These are phyloP conservation scores for Eolophus roseicapilla DNA, from an alignment of 2,113 vertebrate genomes.

Conservation along the genomic window DNA sequence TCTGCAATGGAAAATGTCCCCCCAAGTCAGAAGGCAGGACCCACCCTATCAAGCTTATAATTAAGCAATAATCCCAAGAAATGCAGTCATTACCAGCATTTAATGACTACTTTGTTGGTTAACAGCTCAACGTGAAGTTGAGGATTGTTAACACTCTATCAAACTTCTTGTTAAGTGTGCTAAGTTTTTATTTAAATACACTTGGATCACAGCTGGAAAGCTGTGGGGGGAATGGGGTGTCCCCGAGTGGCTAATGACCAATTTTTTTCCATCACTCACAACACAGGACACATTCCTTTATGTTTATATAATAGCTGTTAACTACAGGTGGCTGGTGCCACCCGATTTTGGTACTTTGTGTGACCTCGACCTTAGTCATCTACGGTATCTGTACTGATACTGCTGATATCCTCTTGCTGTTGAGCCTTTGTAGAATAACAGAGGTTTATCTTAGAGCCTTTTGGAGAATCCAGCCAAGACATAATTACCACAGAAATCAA, in stretches of 20 bases:
- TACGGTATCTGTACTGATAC: neutral
- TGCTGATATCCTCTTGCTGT: neutral
- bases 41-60: constrained; percentile 51
- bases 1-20: constrained; percentile 25
- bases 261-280: constrained; percentile 65
- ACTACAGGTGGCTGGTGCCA: constrained; percentile 71
- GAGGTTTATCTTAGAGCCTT: neutral
- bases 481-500: neutral
- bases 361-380: constrained; percentile 29
- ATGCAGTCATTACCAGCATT: constrained; percentile 71
- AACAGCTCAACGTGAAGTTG: constrained; percentile 78
- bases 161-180: constrained; percentile 78
- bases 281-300: constrained; percentile 67
- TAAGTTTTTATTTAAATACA: constrained; percentile 73
- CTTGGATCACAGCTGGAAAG: constrained; percentile 76
- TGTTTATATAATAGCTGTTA: constrained; percentile 75
- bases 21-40: constrained; percentile 34
- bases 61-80: constrained; percentile 71
- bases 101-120: constrained; percentile 81
- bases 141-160: constrained; percentile 83
- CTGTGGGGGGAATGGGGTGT: constrained; percentile 42
- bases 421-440: neutral
- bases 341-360: constrained; percentile 39
- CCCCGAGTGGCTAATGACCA: constrained; percentile 68
- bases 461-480: neutral